A percentile compares a stretch with the other conserved stretches of the same genome.
phyloP scores from a whole-genome alignment of 2,113 vertebrate genomes.

The Bungarus multicinctus region DNA sequence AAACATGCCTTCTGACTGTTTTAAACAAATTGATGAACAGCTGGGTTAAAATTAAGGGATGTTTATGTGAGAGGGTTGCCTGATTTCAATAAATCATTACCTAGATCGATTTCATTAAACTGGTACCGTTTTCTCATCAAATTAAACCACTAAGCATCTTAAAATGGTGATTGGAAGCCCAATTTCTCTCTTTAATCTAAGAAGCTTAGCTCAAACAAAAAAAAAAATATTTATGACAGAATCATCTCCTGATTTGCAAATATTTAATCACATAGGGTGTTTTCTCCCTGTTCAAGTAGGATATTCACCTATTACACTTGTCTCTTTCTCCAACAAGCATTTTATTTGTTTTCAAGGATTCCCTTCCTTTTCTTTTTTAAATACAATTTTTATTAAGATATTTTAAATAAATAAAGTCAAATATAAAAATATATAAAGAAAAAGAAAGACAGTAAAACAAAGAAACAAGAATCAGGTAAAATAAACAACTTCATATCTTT shows the following conservation, averaged over 20 bases:
- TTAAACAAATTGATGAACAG: constrained; percentile 4
- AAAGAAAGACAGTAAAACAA: neutral
- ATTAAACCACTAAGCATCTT: neutral
- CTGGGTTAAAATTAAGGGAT: neutral
- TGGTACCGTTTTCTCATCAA: neutral
- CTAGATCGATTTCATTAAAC: neutral
- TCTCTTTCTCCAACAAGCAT: neutral
- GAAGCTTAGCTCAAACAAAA: neutral
- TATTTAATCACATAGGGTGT: neutral
- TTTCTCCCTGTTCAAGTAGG: neutral
- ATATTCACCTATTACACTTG: neutral
- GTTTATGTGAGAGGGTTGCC: neutral
- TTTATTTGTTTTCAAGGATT: neutral
- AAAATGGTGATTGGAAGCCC: neutral
- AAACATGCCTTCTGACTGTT: neutral
- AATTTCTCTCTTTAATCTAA: neutral
- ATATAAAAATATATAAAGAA: neutral
- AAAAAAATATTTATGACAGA: neutral
- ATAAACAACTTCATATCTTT: neutral
- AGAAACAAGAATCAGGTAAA: neutral
- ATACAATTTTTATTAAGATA: neutral
- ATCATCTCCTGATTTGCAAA: neutral
- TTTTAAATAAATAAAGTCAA: neutral
- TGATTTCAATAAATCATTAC: neutral
- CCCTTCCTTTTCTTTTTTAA: neutral